Evolutionary conservation across 2,888 invertebrate genomes (phyloP).

Genomic region (Atrina japonica): DNA sequence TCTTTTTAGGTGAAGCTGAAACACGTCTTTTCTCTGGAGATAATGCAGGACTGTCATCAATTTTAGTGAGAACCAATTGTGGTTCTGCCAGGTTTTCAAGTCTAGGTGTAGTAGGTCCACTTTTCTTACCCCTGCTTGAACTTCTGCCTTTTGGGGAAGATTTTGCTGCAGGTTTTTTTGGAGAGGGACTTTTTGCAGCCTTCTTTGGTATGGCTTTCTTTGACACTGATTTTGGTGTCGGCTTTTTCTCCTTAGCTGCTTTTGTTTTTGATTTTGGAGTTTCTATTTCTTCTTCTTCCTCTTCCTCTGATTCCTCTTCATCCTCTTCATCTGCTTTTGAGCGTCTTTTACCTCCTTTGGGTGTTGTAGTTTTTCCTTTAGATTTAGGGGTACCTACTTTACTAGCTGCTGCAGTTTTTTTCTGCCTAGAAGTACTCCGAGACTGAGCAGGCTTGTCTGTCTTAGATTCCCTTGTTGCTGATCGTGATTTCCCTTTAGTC

Average conservation of each 20-base stretch:
- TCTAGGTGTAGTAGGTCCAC: neutral
- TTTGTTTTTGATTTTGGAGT: conserved; percentile 47
- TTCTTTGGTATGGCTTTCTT: conserved; percentile 34
- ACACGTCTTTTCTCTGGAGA: neutral
- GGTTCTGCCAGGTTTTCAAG: conserved; percentile 13
- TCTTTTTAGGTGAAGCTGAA: conserved; percentile 4
- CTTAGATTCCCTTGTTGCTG: conserved; percentile 31
- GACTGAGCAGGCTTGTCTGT: conserved; percentile 15
- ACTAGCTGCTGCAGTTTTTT: conserved; percentile 27
- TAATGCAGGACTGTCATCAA: conserved; percentile 1
- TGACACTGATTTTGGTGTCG: conserved; percentile 14
- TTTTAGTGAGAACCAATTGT: conserved; percentile 22
- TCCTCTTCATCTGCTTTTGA: conserved; percentile 37
- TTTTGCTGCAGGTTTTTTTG: conserved; percentile 36
- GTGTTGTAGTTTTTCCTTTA: conserved; percentile 16
- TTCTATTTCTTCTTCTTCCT: conserved; percentile 29
- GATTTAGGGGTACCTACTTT: conserved; percentile 36
- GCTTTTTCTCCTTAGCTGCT: conserved; percentile 22
- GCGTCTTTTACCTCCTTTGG: no score
- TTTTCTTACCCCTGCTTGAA: conserved; percentile 35
- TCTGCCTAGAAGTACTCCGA: conserved; percentile 11
- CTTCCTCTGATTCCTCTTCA: conserved; percentile 27
- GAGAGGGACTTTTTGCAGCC: conserved; percentile 34
- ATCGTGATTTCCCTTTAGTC: conserved; percentile 19
- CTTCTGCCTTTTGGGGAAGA: conserved; percentile 32